Conservation (phyloP, 1,140 invertebrate species). For the Neuroterus valhalla region DNA sequence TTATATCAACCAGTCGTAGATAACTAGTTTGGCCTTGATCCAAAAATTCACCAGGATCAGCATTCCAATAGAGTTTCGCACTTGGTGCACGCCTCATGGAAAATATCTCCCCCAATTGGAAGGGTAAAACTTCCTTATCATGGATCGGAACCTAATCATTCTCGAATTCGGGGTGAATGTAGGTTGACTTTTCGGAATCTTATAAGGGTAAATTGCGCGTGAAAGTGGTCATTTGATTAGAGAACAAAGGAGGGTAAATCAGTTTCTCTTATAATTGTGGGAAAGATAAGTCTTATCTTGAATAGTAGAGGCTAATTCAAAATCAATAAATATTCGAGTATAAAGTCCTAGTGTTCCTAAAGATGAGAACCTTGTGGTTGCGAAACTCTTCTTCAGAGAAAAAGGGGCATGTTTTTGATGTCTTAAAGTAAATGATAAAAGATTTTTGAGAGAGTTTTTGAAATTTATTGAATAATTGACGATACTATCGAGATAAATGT, state of each 20-base stretch:
- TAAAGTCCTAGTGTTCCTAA: no score
- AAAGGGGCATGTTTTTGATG: no score
- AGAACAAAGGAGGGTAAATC: neutral
- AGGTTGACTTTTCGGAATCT: neutral
- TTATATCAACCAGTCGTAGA: conserved; percentile 34
- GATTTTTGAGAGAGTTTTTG: no score
- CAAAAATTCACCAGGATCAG: conserved; percentile 45
- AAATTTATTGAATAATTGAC: no score
- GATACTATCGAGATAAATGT: no score
- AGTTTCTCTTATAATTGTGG: neutral
- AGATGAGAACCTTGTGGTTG: no score
- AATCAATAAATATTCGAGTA: no score
- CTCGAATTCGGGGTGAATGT: neutral
- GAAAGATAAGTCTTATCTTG: neutral
- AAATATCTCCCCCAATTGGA: conserved; percentile 20
- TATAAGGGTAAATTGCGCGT: neutral
- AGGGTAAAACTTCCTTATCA: conserved; percentile 6
- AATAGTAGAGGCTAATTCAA: no score
- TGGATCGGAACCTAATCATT: conserved; percentile 9
- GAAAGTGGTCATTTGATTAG: neutral
- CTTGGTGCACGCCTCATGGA: neutral
- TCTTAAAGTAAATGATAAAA: no score
- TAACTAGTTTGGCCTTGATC: conserved; percentile 56
- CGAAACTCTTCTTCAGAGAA: no score
- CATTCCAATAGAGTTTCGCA: conserved; percentile 45